Percentiles rank a stretch among this genome's conserved stretches.
phyloP scores from a whole-genome alignment of 2,113 vertebrate species.

The Athene noctua region DNA sequence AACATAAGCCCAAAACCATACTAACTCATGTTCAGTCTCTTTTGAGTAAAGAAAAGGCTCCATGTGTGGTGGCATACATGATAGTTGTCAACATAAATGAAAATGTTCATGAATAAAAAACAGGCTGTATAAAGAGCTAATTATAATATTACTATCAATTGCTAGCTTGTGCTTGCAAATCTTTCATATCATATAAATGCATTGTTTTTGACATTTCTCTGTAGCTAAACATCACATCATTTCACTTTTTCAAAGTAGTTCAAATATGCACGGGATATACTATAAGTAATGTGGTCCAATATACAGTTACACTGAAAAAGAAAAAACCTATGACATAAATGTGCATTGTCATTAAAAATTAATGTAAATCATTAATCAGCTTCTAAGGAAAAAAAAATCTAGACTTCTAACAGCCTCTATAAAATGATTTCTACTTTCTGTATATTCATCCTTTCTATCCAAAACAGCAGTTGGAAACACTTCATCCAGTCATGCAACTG shows the following conservation, averaged over 20 bases:
- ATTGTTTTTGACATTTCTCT: conserved; percentile 65
- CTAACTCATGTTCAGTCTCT: not conserved
- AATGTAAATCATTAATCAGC: not conserved
- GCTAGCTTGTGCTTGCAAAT: conserved; percentile 50
- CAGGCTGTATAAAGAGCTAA: conserved; percentile 63
- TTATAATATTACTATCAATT: conserved; percentile 70
- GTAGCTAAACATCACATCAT: conserved; percentile 65
- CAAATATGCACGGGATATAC: not conserved
- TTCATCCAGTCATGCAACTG: not conserved
- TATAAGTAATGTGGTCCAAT: not conserved
- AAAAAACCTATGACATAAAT: not conserved
- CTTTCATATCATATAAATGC: conserved; percentile 55
- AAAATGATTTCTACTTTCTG: not conserved
- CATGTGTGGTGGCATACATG: conserved; percentile 30
- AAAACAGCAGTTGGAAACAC: not conserved
- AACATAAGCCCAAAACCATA: not conserved
- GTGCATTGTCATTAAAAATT: not conserved
- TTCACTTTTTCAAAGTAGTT: conserved; percentile 37
- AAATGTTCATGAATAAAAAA: conserved; percentile 69
- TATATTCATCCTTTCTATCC: not conserved
- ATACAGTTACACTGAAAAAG: not conserved
- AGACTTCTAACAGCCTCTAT: not conserved
- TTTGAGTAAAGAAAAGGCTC: not conserved
- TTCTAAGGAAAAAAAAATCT: not conserved
- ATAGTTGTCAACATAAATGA: conserved; percentile 70